phyloP scores from a whole-genome alignment of 2,888 invertebrate species.

The Lycophotia porphyrea region DNA sequence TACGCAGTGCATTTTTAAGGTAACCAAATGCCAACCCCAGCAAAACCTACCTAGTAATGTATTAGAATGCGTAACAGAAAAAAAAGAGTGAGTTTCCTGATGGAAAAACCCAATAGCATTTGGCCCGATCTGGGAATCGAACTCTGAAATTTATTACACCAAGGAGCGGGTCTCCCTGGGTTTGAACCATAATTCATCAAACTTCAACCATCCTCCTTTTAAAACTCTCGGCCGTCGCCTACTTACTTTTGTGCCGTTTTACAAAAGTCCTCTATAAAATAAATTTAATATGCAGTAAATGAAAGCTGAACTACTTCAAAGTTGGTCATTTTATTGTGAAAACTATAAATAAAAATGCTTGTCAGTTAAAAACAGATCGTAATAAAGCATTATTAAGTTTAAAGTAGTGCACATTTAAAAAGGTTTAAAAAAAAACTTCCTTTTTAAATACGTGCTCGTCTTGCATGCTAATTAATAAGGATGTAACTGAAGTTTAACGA shows the following conservation, averaged over 20 bases:
- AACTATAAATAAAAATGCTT: conserved; percentile 17
- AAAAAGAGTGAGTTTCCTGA: too few species aligned
- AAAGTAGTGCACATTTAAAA: conserved; percentile 17
- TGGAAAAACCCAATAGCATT: too few species aligned
- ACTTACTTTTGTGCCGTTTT: not conserved
- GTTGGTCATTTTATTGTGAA: not conserved
- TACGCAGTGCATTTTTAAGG: conserved; percentile 9
- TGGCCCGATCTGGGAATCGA: too few species aligned
- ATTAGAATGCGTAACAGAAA: not conserved
- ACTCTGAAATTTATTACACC: too few species aligned
- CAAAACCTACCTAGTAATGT: not conserved
- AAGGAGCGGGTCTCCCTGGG: too few species aligned
- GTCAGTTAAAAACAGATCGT: conserved; percentile 19
- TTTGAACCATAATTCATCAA: too few species aligned
- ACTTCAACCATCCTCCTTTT: too few species aligned
- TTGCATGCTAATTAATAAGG: conserved; percentile 30
- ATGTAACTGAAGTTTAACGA: not conserved
- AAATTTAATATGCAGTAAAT: conserved; percentile 31
- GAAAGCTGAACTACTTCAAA: conserved; percentile 19
- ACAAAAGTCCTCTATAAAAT: not conserved
- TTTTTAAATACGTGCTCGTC: conserved; percentile 20
- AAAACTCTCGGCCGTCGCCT: not conserved
- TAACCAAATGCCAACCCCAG: not conserved
- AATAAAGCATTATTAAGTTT: conserved; percentile 25
- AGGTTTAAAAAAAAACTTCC: conserved; percentile 1